phyloP scores from a whole-genome alignment of 2,797 vertebrate species.

The Anas georgica region DNA sequence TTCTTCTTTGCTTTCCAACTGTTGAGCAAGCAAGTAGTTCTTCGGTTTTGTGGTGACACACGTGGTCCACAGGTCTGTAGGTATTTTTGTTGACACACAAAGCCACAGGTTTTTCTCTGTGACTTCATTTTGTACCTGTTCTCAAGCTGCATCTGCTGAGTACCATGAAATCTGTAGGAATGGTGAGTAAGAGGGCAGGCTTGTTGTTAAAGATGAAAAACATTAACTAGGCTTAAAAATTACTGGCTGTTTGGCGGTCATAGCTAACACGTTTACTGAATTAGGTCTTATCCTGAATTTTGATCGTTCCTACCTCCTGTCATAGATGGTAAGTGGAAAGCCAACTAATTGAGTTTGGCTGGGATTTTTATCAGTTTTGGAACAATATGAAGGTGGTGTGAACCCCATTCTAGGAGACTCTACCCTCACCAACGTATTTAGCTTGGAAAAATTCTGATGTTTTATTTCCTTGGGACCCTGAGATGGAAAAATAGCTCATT shows the following conservation, averaged over 20 bases:
- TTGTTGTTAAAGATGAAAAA: not conserved
- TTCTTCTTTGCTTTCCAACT: not conserved
- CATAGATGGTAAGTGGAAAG: not conserved
- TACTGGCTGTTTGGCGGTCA: not conserved
- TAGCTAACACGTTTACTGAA: not conserved
- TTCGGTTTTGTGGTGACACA: not conserved
- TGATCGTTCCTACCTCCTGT: not conserved
- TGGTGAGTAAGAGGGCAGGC: not conserved
- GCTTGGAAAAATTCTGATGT: not conserved
- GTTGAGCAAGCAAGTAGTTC: not conserved
- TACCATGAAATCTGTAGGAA: not conserved
- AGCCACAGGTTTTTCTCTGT: not conserved
- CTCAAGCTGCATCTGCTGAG: not conserved
- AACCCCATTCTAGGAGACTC: not conserved
- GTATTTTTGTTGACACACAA: too few relatives aligned
- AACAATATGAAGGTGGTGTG: not conserved
- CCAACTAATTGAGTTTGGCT: too few relatives aligned
- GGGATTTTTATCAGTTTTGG: not conserved
- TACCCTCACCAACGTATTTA: not conserved
- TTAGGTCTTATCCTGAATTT: not conserved
- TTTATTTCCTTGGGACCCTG: not conserved
- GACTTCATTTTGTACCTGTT: not conserved
- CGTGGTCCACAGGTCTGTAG: too few relatives aligned
- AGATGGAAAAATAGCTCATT: not conserved
- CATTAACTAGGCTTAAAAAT: not conserved